These are phyloP conservation scores for Mayetiola destructor DNA, from an alignment of 2,888 invertebrate species.

Conservation along the genomic window DNA sequence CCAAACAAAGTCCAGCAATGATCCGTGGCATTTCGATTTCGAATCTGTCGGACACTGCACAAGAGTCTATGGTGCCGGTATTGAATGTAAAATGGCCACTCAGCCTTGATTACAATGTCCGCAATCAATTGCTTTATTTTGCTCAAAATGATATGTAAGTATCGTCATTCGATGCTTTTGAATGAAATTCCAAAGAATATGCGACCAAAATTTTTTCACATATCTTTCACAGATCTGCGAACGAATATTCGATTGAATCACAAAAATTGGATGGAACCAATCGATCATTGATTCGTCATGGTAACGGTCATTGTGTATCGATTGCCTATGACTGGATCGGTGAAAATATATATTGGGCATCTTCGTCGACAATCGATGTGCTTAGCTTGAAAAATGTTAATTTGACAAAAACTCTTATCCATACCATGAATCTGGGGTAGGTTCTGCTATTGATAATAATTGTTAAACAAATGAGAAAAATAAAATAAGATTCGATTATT, in stretches of 20 bases:
- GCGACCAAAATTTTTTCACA: neutral
- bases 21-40: slow-evolving; percentile 47
- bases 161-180: neutral
- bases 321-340: slow-evolving; percentile 76
- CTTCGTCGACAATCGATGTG: slow-evolving; percentile 51
- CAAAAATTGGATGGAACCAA: slow-evolving; percentile 47
- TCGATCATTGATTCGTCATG: slow-evolving; percentile 44
- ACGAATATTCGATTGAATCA: slow-evolving; percentile 43
- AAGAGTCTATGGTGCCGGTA: slow-evolving; percentile 55
- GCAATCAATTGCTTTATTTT: slow-evolving; percentile 46
- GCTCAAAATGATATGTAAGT: slow-evolving; percentile 38
- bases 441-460: slow-evolving; percentile 8
- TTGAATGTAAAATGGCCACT: slow-evolving; percentile 48
- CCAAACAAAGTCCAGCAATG: slow-evolving; percentile 51
- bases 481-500: neutral
- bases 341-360: slow-evolving; percentile 70
- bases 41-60: slow-evolving; percentile 21
- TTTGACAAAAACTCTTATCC: slow-evolving; percentile 41
- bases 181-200: neutral
- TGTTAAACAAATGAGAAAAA: too few relatives aligned
- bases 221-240: neutral
- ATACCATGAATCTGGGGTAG: slow-evolving; percentile 43
- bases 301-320: slow-evolving; percentile 43
- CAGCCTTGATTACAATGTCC: slow-evolving; percentile 53
- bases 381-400: slow-evolving; percentile 45